These are phyloP conservation scores for Menidia beryllina DNA, from an alignment of 2,113 vertebrate species.

Conservation along the genomic window DNA sequence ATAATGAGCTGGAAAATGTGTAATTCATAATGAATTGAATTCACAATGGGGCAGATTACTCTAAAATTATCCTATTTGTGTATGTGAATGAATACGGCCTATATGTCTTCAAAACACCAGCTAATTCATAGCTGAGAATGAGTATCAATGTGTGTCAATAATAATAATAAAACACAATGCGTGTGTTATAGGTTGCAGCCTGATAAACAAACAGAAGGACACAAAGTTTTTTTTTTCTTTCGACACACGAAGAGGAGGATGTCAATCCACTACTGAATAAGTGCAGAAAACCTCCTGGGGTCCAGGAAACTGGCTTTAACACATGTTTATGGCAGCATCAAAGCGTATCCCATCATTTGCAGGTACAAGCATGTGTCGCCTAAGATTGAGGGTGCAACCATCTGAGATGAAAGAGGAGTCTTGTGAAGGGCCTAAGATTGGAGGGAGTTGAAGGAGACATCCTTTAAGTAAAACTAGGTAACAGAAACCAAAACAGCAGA, in stretches of 20 bases:
- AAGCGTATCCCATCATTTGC: slow-evolving; percentile 19
- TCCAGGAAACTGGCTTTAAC: slow-evolving; percentile 23
- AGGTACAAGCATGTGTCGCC: slow-evolving; percentile 15
- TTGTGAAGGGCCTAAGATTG: background rate
- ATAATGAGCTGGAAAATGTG: slow-evolving; percentile 35
- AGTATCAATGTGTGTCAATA: slow-evolving; percentile 9
- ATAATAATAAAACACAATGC: too few species aligned
- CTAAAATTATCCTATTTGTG: background rate
- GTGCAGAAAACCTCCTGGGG: slow-evolving; percentile 4
- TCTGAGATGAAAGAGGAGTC: slow-evolving; percentile 40
- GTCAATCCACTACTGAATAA: slow-evolving; percentile 1
- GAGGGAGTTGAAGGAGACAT: slow-evolving; percentile 33
- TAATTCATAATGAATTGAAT: slow-evolving; percentile 23
- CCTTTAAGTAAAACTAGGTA: slow-evolving; percentile 22
- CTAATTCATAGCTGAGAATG: slow-evolving; percentile 7
- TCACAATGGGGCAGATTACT: slow-evolving; percentile 10
- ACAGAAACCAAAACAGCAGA: slow-evolving; percentile 6
- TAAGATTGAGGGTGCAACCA: slow-evolving; percentile 42
- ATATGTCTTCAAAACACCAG: background rate
- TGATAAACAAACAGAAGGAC: too few species aligned
- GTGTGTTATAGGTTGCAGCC: too few species aligned
- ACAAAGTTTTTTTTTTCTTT: slow-evolving; percentile 8
- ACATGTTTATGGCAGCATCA: slow-evolving; percentile 26
- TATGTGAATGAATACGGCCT: background rate
- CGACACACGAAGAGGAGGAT: slow-evolving; percentile 11